Evolutionary conservation across 2,113 vertebrate genomes (phyloP).

Genomic region (Macrotis lagotis): DNA sequence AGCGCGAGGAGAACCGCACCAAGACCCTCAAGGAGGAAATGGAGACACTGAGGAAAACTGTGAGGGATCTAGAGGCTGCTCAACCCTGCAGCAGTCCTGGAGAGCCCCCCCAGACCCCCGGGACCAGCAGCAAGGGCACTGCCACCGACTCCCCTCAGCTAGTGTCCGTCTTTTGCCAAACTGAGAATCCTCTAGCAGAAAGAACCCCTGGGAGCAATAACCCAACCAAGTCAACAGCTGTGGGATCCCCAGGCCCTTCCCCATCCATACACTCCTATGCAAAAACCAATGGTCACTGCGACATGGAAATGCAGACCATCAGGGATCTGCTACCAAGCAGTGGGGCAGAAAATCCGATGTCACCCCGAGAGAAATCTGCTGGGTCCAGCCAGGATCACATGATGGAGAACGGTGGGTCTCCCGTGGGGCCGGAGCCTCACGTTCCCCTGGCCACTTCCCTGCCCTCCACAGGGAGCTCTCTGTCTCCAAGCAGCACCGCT

Average conservation of each 20-base stretch:
- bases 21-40: conserved; percentile 90
- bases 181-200: conserved; percentile 83
- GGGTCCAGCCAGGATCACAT: conserved; percentile 80
- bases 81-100: conserved; percentile 49
- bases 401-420: conserved; percentile 85
- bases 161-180: conserved; percentile 87
- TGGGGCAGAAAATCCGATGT: conserved; percentile 60
- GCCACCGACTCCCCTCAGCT: conserved; percentile 65
- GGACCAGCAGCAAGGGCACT: conserved; percentile 68
- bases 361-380: conserved; percentile 77
- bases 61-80: conserved; percentile 83
- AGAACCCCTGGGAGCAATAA: conserved; percentile 43
- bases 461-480: conserved; percentile 79
- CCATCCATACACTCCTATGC: conserved; percentile 76
- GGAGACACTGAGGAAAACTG: conserved; percentile 85
- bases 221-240: not conserved
- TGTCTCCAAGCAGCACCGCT: conserved; percentile 92
- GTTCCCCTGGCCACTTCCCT: conserved; percentile 80
- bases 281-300: conserved; percentile 90
- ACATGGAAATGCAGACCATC: conserved; percentile 54
- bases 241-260: conserved; percentile 51
- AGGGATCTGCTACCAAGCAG: conserved; percentile 58
- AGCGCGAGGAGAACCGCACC: conserved; percentile 91
- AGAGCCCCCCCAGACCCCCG: conserved; percentile 53
- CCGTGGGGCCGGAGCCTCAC: conserved; percentile 71